Evolutionary conservation across 1,140 invertebrate species (phyloP), one percentile per base, ranked within the genome.

Genomic region (Parapsyche elsis): DNA sequence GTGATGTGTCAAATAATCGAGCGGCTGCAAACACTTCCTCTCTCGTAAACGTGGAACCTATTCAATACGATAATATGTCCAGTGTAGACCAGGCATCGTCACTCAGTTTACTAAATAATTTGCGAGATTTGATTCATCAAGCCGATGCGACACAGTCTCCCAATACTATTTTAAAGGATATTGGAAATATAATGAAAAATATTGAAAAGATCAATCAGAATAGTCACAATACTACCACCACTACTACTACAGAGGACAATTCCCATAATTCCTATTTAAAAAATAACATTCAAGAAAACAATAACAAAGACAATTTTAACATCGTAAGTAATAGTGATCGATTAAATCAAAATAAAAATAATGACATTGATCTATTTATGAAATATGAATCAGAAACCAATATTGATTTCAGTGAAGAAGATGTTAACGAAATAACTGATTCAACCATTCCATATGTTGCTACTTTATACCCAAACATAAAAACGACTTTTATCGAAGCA

Each of bases 131-230:
- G 14, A 80, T 83, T 46, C 59, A 81, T 79, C 73, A 81, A 79
- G 74, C 78, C 4, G 71, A 81, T 53, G 70, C 46, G 21, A 24
- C 7, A 24, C 57, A 83, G 44, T 44, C 23, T 46, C 70, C 76
- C 46, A 53, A 81, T 30, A 26, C 67, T 7, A 78, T 84, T 16
- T 73, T 84, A 46, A 80, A 78, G 77, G 81, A 81, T 53, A 79
- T 81, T n/a, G 79, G 79, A 38, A 83, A 83, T 24, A 81, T 83
- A 71, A 78, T 82, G 26, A 83, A 81, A 44, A 76, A 80, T 44
- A 53, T 80, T 76, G 80, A 80, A 53, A 24, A 76, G 12, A 44
- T 74, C 57, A 82, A 78, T 80, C 81, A 53, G 78, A 84, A 45
- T 16, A 76, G 23, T 73, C n/a, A 46, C 45, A 73, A 73, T 46